Evolutionary conservation across 2,113 vertebrate species (phyloP), one percentile per base, ranked within the genome.

Genomic region (Chrysemys picta): DNA sequence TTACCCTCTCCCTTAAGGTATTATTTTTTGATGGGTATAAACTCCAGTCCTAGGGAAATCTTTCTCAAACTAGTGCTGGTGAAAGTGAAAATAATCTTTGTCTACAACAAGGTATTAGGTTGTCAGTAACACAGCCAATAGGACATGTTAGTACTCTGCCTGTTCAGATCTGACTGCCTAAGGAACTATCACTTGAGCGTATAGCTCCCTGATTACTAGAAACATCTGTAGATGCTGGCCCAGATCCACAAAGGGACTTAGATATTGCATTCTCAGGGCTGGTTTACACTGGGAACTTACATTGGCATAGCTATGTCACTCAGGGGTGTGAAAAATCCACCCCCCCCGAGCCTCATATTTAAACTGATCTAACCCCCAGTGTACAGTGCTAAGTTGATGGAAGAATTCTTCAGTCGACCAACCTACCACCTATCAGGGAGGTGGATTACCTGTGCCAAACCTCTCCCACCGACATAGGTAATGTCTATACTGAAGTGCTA

Each of bases 61-160:
- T 87, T 27, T 49, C 31, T 7, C 10, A 91, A 91, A n/a, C 10
- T 38, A 90, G 11, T 82, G 78, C 19, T 80, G 85, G 82, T 80
- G 53, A 29, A 12, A 94, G 45, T 82, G 38, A 96, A 90, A 94
- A 94, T 49, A 96, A n/a, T 38, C 49, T 84, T 89, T 93, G 94
- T 53, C 3, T 95, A 84, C 90, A 62, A 53, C 10, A 47, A 7
- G 47, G 52, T 29, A 85, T 85, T 89, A 82, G 49, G 11, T 19
- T 84, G 62, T 49, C 90, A 81, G 84, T 47, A 94, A 79, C 35
- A 75, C 47, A 94, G 93, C 21, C n/a, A 11, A n/a, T 25, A 45
- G 94, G 91, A 93, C 90, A 31, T 25, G 82, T 93, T 89, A 94
- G 88, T 53, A 81, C 31, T 91, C 45, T 84, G 69, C 47, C 53